Base-by-base conservation (phyloP, 2,797 vertebrate genomes). In the Serranus cabrilla region DNA sequence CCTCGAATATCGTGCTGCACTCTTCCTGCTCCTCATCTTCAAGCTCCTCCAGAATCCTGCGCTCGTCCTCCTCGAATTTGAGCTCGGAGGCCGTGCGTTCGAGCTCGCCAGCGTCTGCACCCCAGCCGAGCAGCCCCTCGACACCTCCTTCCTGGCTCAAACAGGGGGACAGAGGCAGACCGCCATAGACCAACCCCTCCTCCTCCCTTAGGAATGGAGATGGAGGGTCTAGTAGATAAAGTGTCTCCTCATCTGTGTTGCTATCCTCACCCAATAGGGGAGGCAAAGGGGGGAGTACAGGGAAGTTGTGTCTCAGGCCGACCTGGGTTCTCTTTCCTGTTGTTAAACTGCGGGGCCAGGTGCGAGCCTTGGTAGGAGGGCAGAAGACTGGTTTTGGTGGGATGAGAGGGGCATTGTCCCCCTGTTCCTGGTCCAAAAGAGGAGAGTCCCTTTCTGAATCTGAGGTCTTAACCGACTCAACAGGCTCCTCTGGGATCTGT, bases 81-180 rank as follows among this genome's bases (percentile, higher is more conserved):
- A 99, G 94, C 87, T 99, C 97, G 1, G 97, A 98, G 69, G 97
- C 96, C 0, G 98, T 98, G 84, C 98, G 97, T 71, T 97, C 94
- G 58, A 99, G 95, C 14, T 93, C 90, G 0, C 83, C 42, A 0
- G 80, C 79, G 45, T 78, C 86, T 27, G 80, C 67, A 0, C 74
- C 81, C 95, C 94, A 96, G 45, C 87, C 91, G 2, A 95, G 92
- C 7, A 95, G 90, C 0, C 94, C 94, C 3, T 96, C 95, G 67
- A 96, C 96, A 71, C 96, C 93, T 51, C 97, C 96, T 76, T 99
- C 97, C 57, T 98, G 97, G 51, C 98, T 99, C 72, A 98, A 86
- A 84, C 97, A 99, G 12, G 98, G 97, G 3, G 97, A 98, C 3
- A 98, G 95, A 70, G 96, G 97, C n/a, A 96, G 84, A 4, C 94